Conservation (phyloP, 2,797 vertebrate species). For the Eidolon dupreanum region DNA sequence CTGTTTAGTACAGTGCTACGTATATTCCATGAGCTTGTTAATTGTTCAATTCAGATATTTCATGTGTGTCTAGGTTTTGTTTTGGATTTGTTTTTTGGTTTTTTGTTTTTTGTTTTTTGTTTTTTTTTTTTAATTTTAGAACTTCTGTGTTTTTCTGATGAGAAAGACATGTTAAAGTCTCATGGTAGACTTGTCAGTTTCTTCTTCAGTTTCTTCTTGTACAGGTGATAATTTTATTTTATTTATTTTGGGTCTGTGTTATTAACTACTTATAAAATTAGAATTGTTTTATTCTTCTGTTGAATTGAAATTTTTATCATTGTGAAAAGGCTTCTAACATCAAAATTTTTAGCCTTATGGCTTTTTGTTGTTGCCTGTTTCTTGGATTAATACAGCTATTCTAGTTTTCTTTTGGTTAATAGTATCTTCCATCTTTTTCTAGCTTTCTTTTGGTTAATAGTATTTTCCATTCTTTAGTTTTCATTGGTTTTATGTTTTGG, state of each 20-base stretch:
- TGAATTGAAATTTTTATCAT: neutral
- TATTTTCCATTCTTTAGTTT: neutral
- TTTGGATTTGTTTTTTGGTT: neutral
- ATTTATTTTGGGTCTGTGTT: neutral
- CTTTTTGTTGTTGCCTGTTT: neutral
- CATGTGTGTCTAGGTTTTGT: neutral
- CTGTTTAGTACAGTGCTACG: neutral
- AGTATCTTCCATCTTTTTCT: neutral
- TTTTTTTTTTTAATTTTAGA: neutral
- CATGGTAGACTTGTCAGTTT: neutral
- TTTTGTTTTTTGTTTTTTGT: no score
- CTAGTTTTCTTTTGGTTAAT: neutral
- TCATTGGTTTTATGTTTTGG: neutral
- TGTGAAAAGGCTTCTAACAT: neutral
- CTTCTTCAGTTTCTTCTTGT: neutral
- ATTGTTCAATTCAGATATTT: neutral
- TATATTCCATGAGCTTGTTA: neutral
- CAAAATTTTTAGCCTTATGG: neutral
- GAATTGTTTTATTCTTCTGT: neutral
- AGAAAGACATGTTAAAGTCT: neutral
- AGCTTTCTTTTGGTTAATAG: neutral
- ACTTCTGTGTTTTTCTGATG: neutral
- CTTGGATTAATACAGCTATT: neutral
- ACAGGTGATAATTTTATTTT: neutral
- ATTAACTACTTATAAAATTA: neutral